Evolutionary conservation across 2,797 vertebrate genomes (phyloP).

Genomic region (Takifugu ocellatus): DNA sequence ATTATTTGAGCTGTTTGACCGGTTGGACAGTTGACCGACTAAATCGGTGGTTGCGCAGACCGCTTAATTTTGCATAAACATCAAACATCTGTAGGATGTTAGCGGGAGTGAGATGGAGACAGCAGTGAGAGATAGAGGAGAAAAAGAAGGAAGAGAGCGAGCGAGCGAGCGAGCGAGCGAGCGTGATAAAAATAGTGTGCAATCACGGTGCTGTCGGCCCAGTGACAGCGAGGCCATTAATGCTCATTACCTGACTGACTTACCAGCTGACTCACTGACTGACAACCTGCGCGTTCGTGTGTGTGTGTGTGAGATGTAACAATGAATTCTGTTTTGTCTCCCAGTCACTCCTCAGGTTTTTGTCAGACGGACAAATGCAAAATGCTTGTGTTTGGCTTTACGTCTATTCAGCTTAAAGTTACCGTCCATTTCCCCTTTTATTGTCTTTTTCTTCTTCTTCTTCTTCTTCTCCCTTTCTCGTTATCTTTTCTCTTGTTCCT

Average conservation of each 20-base stretch:
- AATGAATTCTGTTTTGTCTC: constrained; percentile 11
- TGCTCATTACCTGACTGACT: constrained; percentile 43
- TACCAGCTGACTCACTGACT: constrained; percentile 16
- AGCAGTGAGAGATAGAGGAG: neutral
- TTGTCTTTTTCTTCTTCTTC: constrained; percentile 25
- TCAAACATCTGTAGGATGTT: constrained; percentile 46
- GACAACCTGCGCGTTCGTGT: constrained; percentile 2
- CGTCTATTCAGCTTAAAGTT: neutral
- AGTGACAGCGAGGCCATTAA: constrained; percentile 47
- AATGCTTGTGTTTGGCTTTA: neutral
- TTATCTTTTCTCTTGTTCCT: too few species aligned
- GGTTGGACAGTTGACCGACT: constrained; percentile 42
- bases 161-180: neutral
- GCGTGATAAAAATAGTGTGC: constrained; percentile 13
- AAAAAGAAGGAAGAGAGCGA: constrained; percentile 1
- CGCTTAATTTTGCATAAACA: constrained; percentile 50
- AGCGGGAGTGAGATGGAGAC: constrained; percentile 1
- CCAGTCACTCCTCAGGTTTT: constrained; percentile 25
- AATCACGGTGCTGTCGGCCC: constrained; percentile 39
- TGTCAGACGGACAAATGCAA: constrained; percentile 1
- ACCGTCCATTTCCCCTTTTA: constrained; percentile 8
- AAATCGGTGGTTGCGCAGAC: constrained; percentile 34
- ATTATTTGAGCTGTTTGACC: constrained; percentile 53
- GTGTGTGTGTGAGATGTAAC: neutral
- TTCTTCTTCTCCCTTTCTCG: too few species aligned